Evolutionary conservation across 2,113 vertebrate genomes (phyloP).

Genomic region (Meles meles): DNA sequence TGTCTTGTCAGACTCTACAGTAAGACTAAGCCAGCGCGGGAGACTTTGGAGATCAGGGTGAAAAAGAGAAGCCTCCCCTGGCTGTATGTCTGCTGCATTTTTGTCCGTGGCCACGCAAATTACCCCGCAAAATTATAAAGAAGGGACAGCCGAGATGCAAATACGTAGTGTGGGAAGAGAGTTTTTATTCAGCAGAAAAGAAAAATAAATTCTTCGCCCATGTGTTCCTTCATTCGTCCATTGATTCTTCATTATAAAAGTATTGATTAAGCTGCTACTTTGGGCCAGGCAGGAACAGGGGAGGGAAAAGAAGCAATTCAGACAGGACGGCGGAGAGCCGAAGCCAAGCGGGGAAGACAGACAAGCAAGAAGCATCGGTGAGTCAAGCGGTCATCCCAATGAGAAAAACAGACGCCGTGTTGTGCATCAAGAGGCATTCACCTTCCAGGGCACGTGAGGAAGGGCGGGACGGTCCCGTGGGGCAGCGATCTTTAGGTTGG

Average conservation of each 20-base stretch:
- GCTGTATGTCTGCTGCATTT: neutral
- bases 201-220: neutral
- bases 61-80: neutral
- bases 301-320: neutral
- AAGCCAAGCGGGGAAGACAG: neutral
- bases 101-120: constrained; percentile 17
- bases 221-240: neutral
- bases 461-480: too few species aligned
- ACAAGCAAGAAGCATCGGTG: neutral
- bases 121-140: neutral
- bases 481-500: neutral
- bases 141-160: neutral
- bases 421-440: neutral
- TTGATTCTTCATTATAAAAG: constrained; percentile 33
- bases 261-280: neutral
- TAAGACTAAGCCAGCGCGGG: neutral
- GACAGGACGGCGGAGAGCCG: neutral
- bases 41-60: neutral
- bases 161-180: neutral
- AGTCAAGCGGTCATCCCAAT: too few species aligned
- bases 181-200: neutral
- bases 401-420: neutral
- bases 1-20: neutral
- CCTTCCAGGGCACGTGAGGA: too few species aligned
- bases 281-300: neutral